phyloP scores from a whole-genome alignment of 2,888 invertebrate species.

The Drosophila hamatofila region DNA sequence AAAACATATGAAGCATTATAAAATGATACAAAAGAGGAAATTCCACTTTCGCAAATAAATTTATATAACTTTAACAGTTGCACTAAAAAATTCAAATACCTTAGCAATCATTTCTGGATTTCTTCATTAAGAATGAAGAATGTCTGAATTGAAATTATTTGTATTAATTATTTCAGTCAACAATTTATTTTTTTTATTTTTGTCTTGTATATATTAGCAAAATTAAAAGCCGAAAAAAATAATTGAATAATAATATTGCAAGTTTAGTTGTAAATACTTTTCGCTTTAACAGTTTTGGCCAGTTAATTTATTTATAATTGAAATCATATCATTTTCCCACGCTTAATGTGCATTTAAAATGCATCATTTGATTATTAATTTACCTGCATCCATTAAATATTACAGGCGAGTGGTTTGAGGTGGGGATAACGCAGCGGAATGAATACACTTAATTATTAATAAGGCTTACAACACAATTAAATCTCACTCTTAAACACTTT shows the following conservation, averaged over 20 bases:
- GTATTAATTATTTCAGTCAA: not conserved
- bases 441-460: slow-evolving; percentile 64
- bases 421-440: slow-evolving; percentile 17
- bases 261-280: not conserved
- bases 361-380: slow-evolving; percentile 47
- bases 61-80: not conserved
- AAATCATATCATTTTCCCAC: slow-evolving; percentile 32
- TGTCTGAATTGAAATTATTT: not conserved
- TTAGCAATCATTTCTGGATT: not conserved
- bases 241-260: slow-evolving; percentile 4
- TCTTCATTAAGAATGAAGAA: not conserved
- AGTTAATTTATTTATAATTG: slow-evolving; percentile 19
- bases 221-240: not conserved
- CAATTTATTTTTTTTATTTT: not conserved
- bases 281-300: slow-evolving; percentile 1
- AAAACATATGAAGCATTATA: not conserved
- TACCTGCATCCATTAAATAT: slow-evolving; percentile 77
- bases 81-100: not conserved
- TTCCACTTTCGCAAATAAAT: not conserved
- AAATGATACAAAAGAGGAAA: not conserved
- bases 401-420: slow-evolving; percentile 20
- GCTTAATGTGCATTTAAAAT: slow-evolving; percentile 30
- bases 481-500: slow-evolving; percentile 57
- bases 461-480: slow-evolving; percentile 50
- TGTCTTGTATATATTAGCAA: not conserved